phyloP scores from a whole-genome alignment of 2,888 invertebrate species.

The Notodonta ziczac region DNA sequence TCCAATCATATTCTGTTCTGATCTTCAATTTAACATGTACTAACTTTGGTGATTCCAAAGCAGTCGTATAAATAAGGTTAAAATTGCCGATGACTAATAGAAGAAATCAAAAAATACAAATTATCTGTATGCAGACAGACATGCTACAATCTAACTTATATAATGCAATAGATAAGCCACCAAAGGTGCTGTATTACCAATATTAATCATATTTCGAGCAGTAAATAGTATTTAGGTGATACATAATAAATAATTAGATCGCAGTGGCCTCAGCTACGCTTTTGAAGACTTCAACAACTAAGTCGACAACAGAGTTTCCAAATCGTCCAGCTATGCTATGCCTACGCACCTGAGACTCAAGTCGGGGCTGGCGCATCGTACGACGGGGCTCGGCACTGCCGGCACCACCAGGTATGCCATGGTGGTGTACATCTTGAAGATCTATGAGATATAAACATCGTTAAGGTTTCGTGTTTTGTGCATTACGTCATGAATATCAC shows the following conservation, averaged over 20 bases:
- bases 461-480: neutral
- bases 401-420: slow-evolving; percentile 98
- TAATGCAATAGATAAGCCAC: no score
- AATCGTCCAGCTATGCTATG: neutral
- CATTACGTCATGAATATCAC: no score
- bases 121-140: no score
- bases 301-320: neutral
- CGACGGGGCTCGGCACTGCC: slow-evolving; percentile 93
- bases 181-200: no score
- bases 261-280: slow-evolving; percentile 8
- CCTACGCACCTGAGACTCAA: slow-evolving; percentile 91
- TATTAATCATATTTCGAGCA: no score
- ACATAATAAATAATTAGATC: neutral
- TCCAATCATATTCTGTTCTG: neutral
- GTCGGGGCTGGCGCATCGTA: slow-evolving; percentile 97
- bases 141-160: no score
- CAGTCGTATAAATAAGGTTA: no score
- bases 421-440: slow-evolving; percentile 99
- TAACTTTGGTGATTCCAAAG: no score
- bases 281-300: neutral
- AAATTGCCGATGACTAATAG: no score
- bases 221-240: no score
- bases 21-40: no score
- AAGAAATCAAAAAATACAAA: no score
- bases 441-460: slow-evolving; percentile 50